Base-by-base conservation (phyloP, 2,888 invertebrate genomes). In the Drosophila kambysellisi region DNA sequence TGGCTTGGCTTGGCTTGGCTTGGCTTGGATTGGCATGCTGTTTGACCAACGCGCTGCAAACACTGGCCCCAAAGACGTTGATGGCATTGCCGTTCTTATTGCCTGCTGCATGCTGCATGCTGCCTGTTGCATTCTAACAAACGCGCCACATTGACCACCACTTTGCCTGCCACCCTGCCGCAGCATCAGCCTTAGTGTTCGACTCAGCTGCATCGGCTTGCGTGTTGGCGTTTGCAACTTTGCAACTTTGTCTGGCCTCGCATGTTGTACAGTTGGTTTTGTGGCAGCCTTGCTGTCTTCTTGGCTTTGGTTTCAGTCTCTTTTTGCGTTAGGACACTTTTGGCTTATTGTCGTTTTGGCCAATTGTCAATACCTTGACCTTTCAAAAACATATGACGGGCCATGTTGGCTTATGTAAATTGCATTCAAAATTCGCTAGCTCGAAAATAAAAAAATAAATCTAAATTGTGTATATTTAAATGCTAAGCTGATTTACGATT, bases 251-350 rank as follows among this genome's bases (percentile, higher is more conserved):
- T 52, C 52, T 41, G 54, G 67, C 51, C 70, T 81, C 66, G 71
- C 68, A 75, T 82, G 84, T 81, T 85, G 88, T 82, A 84, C 84
- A 85, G 85, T 89, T 88, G 74, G 61, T 72, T 81, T 76, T 73
- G 77, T 69, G 67, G 76, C 67, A 62, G 54, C 53, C 53, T 25
- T 35, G 20, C n/a, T 50, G 54, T 80, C 20, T 33, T 41, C 58
- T 57, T 58, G 57, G 58, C 67, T 51, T 56, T 52, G 39, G 48
- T 57, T 48, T 46, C 46, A 54, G 48, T 66, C 58, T 11, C 52
- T 70, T 32, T 41, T 32, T 41, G 43, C 20, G 51, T 62, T 72
- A 35, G 46, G 64, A 68, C 69, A 76, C 63, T 80, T 81, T 80
- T 76, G 63, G 52, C 70, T 59, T 70, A 72, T 73, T 76, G 75